A percentile compares a stretch with the other conserved stretches of the same genome.
Evolutionary conservation across 2,888 invertebrate species (phyloP).

Genomic region (Nomada ruficornis): DNA sequence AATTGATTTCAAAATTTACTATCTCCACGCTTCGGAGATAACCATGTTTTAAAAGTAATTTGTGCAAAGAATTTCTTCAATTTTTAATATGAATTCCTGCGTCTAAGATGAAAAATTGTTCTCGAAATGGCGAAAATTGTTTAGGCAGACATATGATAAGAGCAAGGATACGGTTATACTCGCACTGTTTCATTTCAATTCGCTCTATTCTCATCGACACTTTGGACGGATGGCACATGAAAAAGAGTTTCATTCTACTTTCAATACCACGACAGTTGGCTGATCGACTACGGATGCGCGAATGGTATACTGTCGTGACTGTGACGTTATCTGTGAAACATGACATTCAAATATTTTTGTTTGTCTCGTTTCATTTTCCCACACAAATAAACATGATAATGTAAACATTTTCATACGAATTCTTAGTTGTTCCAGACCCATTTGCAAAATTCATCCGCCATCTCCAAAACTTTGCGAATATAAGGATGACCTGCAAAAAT

Average conservation of each 20-base stretch:
- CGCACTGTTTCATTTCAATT: constrained; percentile 29
- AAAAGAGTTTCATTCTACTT: constrained; percentile 48
- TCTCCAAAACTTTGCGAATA: too few relatives aligned
- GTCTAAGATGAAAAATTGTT: not conserved
- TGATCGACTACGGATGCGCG: constrained; percentile 32
- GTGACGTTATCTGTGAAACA: not conserved
- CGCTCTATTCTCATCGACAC: constrained; percentile 55
- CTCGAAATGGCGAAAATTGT: constrained; percentile 65
- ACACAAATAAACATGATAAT: not conserved
- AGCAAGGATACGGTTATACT: constrained; percentile 10
- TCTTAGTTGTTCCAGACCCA: not conserved
- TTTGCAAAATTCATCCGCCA: too few relatives aligned
- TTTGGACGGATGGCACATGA: constrained; percentile 49
- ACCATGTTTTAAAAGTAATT: too few relatives aligned
- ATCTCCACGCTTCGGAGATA: too few relatives aligned
- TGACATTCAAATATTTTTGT: not conserved
- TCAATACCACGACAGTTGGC: constrained; percentile 59
- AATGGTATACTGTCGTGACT: not conserved
- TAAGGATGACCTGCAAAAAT: too few relatives aligned
- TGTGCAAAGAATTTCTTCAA: too few relatives aligned
- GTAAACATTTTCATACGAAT: not conserved
- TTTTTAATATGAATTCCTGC: too few relatives aligned
- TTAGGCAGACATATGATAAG: constrained; percentile 31
- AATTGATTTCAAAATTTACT: too few relatives aligned
- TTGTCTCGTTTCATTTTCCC: not conserved